Evolutionary conservation across 2,113 vertebrate species (phyloP), one percentile per base, ranked within the genome.

Genomic region (Leptodactylus fuscus): DNA sequence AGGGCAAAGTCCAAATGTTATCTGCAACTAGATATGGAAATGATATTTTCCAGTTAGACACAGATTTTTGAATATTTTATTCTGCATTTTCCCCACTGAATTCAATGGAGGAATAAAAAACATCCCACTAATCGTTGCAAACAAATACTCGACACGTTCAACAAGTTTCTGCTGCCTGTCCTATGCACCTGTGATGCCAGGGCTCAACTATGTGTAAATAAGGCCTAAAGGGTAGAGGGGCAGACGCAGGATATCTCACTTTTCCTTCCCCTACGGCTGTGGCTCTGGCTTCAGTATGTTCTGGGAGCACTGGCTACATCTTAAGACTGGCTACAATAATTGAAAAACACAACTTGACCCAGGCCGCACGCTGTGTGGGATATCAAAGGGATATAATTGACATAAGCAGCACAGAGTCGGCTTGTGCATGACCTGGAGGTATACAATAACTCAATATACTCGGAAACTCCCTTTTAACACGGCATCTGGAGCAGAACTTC

Each of bases 361-460:
- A 1, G 48, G 29, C 62, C 44, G 76, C 55, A 46, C 76, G 70
- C 22, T 80, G 76, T 78, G 83, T 53, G 49, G 62, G n/a, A 80
- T 85, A 53, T 70, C 76, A 85, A 80, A 80, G 62, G 62, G 48
- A 80, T 80, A 44, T 80, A 85, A 69, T 80, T 85, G 83, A 80
- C 75, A 80, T 80, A 71, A 85, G 62, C 62, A 79, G 48, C 34
- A 58, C 48, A 80, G 83, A 73, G 75, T 16, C 44, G 36, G 62
- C 46, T 69, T 79, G 83, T 71, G 32, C 83, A 71, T 85, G 75
- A 80, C 83, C 83, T 80, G 76, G 76, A 85, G 83, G 76, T 58
- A 73, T 85, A 71, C 75, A 58, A 80, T 80, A 80, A 79, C 49
- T 85, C 83, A 85, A 80, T 85, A 46, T 71, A 85, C 65, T 55